Percentiles rank a stretch among this genome's conserved stretches.
Conservation (phyloP, 2,113 vertebrate species). For the Hippocampus abdominalis region DNA sequence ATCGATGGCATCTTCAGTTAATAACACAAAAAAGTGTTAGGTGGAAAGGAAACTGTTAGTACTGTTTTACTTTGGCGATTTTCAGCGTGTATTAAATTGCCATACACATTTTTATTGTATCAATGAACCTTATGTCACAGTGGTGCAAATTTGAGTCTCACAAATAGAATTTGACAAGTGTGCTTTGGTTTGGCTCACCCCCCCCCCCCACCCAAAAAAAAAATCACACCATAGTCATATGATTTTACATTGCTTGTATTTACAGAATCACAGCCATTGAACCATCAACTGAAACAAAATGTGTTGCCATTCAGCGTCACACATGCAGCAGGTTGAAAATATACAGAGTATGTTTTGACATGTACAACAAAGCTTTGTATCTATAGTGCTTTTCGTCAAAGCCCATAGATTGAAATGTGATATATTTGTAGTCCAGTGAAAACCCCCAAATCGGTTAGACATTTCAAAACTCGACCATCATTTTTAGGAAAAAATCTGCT, state of each 20-base stretch:
- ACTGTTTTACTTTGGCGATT: background rate
- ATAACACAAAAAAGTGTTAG: background rate
- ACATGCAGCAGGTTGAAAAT: slow-evolving; percentile 5
- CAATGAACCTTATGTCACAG: background rate
- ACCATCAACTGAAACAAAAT: slow-evolving; percentile 10
- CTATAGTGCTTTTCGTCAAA: slow-evolving; percentile 29
- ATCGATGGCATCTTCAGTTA: background rate
- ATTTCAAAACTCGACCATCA: background rate
- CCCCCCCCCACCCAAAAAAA: background rate
- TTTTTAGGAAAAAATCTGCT: background rate
- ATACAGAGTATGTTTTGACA: slow-evolving; percentile 9
- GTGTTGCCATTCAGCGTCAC: slow-evolving; percentile 2
- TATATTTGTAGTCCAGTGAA: background rate
- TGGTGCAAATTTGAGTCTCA: background rate
- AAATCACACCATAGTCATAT: slow-evolving; percentile 17
- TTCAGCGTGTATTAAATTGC: no score
- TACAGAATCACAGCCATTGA: slow-evolving; percentile 12
- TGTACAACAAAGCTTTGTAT: slow-evolving; percentile 17
- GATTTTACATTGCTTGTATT: slow-evolving; percentile 21
- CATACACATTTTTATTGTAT: no score
- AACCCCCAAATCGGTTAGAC: background rate
- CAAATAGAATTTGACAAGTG: background rate
- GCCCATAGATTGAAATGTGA: slow-evolving; percentile 52
- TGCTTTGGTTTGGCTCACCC: background rate
- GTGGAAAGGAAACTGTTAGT: background rate